Evolutionary conservation across 2,888 invertebrate genomes (phyloP).

Genomic region (Liodrosophila aerea): DNA sequence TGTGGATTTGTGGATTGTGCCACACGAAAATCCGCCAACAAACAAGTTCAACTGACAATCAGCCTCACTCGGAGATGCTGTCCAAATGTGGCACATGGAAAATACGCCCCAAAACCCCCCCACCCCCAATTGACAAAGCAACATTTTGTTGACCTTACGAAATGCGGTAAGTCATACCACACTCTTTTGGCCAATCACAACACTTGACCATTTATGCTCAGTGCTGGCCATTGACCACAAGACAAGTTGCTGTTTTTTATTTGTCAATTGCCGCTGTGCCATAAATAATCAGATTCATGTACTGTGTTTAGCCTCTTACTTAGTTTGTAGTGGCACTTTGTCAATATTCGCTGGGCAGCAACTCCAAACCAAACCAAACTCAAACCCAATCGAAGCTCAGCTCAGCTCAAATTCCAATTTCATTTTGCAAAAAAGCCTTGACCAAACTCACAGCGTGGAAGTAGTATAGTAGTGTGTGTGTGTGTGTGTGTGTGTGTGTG

Average conservation of each 20-base stretch:
- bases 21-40: constrained; percentile 54
- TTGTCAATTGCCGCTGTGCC: constrained; percentile 58
- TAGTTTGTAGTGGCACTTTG: constrained; percentile 66
- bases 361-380: constrained; percentile 12
- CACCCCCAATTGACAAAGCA: not conserved
- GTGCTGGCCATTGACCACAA: constrained; percentile 38
- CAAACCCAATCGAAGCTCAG: constrained; percentile 3
- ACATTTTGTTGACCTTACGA: constrained; percentile 41
- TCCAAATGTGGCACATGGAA: constrained; percentile 45
- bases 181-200: not conserved
- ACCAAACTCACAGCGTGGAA: constrained; percentile 43
- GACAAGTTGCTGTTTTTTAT: constrained; percentile 54
- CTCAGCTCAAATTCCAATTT: constrained; percentile 7
- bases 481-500: constrained; percentile 4
- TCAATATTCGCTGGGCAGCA: constrained; percentile 35
- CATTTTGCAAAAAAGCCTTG: constrained; percentile 55
- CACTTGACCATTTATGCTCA: constrained; percentile 11
- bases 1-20: constrained; percentile 60
- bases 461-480: constrained; percentile 12
- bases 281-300: constrained; percentile 58
- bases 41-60: constrained; percentile 75
- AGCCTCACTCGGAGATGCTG: constrained; percentile 57
- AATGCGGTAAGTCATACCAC: constrained; percentile 36
- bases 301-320: constrained; percentile 13
- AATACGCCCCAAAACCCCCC: constrained; percentile 25